These are phyloP conservation scores for Napeogenes inachia DNA, from an alignment of 2,888 invertebrate genomes.

Conservation along the genomic window DNA sequence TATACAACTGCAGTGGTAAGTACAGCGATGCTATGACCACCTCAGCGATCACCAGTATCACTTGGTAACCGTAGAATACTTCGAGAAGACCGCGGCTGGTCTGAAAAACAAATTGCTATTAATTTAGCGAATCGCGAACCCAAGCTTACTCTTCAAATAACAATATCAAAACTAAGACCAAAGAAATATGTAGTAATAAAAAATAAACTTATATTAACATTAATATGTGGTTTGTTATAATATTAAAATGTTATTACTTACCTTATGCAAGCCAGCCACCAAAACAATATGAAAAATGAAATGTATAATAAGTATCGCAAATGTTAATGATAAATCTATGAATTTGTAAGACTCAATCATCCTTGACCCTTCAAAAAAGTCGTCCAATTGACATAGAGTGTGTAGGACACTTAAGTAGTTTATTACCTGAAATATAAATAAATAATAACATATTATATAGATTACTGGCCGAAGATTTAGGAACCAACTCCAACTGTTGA, in stretches of 20 bases:
- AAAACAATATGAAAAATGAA: constrained; percentile 11
- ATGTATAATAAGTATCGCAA: constrained; percentile 1
- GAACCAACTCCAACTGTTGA: no score
- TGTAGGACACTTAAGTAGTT: neutral
- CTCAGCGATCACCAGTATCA: neutral
- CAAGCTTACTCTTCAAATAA: no score
- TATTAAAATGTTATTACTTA: neutral
- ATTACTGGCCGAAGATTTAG: no score
- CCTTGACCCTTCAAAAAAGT: neutral
- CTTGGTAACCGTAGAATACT: constrained; percentile 8
- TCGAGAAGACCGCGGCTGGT: constrained; percentile 9
- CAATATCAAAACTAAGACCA: no score
- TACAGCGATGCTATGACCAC: neutral
- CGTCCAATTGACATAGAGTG: neutral
- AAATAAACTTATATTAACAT: no score
- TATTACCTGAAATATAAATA: neutral
- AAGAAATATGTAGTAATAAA: no score
- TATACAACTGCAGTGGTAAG: neutral
- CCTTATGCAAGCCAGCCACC: constrained; percentile 8
- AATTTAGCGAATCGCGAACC: neutral
- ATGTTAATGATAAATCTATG: neutral
- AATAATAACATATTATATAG: no score
- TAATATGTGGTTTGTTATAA: no score
- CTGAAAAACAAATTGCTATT: neutral
- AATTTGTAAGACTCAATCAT: neutral